Evolutionary conservation across 1,140 invertebrate genomes (phyloP).

Genomic region (Bathynomus jamesi): DNA sequence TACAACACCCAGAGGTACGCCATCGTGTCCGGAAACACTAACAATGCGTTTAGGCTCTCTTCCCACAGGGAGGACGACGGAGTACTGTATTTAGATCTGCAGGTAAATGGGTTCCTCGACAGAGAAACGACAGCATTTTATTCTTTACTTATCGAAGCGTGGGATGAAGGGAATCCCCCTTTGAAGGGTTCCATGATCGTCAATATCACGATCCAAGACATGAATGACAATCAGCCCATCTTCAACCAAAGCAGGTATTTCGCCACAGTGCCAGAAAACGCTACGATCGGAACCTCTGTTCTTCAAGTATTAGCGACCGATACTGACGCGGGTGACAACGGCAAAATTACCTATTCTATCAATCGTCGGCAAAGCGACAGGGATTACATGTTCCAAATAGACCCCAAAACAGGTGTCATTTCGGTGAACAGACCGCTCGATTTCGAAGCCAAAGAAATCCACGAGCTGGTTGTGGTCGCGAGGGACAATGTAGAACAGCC

Average conservation of each 20-base stretch:
- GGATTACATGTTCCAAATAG: slow-evolving; percentile 83
- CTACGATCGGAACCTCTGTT: slow-evolving; percentile 74
- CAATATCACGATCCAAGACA: slow-evolving; percentile 87
- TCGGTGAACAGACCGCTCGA: slow-evolving; percentile 86
- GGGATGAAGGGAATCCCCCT: slow-evolving; percentile 85
- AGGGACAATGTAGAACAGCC: slow-evolving; percentile 84
- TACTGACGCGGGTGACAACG: slow-evolving; percentile 73
- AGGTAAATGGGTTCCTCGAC: slow-evolving; percentile 86
- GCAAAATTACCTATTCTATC: slow-evolving; percentile 80
- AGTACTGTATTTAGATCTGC: slow-evolving; percentile 84
- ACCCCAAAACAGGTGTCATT: slow-evolving; percentile 74
- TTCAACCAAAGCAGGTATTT: slow-evolving; percentile 86
- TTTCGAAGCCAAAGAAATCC: slow-evolving; percentile 83
- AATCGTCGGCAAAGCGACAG: slow-evolving; percentile 82
- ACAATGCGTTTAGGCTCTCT: slow-evolving; percentile 79
- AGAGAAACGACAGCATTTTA: slow-evolving; percentile 79
- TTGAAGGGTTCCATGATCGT: slow-evolving; percentile 76
- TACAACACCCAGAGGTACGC: slow-evolving; percentile 87
- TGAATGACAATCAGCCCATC: slow-evolving; percentile 90
- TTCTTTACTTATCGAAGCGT: slow-evolving; percentile 80
- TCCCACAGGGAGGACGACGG: slow-evolving; percentile 79
- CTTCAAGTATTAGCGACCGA: slow-evolving; percentile 78
- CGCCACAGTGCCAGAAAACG: slow-evolving; percentile 77
- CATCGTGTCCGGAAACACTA: slow-evolving; percentile 85
- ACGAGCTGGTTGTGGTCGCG: slow-evolving; percentile 87